These are phyloP conservation scores for Acrobeloides nanus DNA, from an alignment of 2,888 invertebrate species.

Conservation along the genomic window DNA sequence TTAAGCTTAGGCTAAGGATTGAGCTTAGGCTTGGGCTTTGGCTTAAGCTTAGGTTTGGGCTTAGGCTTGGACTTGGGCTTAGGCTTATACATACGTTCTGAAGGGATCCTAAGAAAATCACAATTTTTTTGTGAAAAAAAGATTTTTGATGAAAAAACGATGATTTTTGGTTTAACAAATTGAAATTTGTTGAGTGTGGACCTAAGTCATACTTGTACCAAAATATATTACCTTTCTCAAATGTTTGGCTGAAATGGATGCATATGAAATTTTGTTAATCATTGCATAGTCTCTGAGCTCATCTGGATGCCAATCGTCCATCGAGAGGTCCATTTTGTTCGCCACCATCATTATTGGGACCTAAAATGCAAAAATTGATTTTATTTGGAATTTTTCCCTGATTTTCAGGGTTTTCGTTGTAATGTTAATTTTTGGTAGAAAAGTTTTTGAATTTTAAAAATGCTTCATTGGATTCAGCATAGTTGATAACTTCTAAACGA, in stretches of 20 bases:
- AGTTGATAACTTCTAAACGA: not conserved
- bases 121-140: not conserved
- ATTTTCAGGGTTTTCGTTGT: too few relatives aligned
- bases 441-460: too few relatives aligned
- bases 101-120: not conserved
- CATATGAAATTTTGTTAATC: constrained; percentile 11
- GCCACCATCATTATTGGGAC: constrained; percentile 40
- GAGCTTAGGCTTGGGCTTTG: too few relatives aligned
- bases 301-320: constrained; percentile 3
- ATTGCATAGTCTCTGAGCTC: constrained; percentile 8
- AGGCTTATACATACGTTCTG: not conserved
- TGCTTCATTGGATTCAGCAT: too few relatives aligned
- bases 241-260: constrained; percentile 26
- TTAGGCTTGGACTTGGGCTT: not conserved
- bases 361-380: constrained; percentile 16
- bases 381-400: too few relatives aligned
- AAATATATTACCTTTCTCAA: constrained; percentile 30
- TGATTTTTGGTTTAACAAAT: too few relatives aligned
- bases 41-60: too few relatives aligned
- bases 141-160: not conserved
- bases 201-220: too few relatives aligned
- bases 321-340: constrained; percentile 32
- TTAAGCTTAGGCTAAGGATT: too few relatives aligned
- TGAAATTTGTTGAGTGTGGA: too few relatives aligned
- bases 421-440: too few relatives aligned